phyloP scores from a whole-genome alignment of 2,888 invertebrate genomes.

The Chloroclysta siterata region DNA sequence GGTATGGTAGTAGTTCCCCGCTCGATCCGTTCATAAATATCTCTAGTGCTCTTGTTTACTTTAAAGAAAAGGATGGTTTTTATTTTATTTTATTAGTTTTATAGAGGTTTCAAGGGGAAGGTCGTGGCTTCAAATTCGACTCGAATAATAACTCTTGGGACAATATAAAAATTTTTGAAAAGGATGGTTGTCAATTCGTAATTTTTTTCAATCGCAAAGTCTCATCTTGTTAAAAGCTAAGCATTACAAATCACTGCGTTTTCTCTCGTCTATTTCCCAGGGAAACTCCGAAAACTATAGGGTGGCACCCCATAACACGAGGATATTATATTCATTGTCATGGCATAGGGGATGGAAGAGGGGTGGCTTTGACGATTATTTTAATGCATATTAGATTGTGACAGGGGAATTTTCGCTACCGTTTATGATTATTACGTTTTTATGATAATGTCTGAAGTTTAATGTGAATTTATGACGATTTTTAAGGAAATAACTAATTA shows the following conservation, averaged over 20 bases:
- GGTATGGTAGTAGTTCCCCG: no score
- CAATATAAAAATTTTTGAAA: no score
- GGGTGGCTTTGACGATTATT: constrained; percentile 54
- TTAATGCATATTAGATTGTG: constrained; percentile 63
- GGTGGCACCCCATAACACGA: constrained; percentile 15
- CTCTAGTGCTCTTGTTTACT: no score
- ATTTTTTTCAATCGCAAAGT: constrained; percentile 7
- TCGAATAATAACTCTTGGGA: no score
- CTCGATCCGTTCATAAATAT: no score
- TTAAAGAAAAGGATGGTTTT: no score
- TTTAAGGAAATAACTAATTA: neutral
- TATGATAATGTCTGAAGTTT: constrained; percentile 24
- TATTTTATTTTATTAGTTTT: no score
- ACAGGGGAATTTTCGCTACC: constrained; percentile 29
- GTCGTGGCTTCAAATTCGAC: no score
- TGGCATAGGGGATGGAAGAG: constrained; percentile 31
- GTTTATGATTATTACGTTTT: constrained; percentile 29
- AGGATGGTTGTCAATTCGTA: neutral
- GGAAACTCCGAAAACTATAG: constrained; percentile 28
- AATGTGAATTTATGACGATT: neutral
- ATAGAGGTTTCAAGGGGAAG: no score
- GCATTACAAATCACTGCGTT: constrained; percentile 38
- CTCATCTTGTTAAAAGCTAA: constrained; percentile 28
- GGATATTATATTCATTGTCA: constrained; percentile 36
- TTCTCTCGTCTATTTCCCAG: constrained; percentile 31